phyloP scores from a whole-genome alignment of 2,797 vertebrate genomes.

The Sparus aurata region DNA sequence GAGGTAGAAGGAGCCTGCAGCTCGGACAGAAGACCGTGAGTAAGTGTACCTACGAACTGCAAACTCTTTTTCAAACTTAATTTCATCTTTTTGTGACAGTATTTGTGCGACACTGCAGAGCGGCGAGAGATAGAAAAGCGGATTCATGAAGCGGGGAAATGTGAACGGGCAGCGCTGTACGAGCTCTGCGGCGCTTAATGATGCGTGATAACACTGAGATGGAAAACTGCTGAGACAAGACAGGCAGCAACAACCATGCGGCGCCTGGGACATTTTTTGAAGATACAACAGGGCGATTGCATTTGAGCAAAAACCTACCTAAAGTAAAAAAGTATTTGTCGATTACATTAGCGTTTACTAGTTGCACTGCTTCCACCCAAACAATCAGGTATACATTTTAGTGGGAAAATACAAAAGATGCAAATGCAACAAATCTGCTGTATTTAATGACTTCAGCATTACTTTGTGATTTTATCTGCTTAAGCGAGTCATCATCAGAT shows the following conservation, averaged over 20 bases:
- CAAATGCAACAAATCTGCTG: not conserved
- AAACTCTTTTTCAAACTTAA: constrained; percentile 31
- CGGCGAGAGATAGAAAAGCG: not conserved
- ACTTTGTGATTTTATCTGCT: not conserved
- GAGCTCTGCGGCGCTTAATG: constrained; percentile 40
- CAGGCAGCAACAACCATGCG: not conserved
- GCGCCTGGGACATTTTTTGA: not conserved
- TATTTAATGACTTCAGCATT: not conserved
- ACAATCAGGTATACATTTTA: constrained; percentile 1
- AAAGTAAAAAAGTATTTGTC: not conserved
- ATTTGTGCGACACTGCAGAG: not conserved
- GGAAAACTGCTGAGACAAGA: constrained; percentile 21
- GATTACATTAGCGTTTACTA: not conserved
- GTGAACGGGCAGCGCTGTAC: constrained; percentile 25
- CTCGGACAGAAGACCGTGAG: constrained; percentile 35
- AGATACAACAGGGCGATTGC: not conserved
- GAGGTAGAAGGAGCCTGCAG: constrained; percentile 44
- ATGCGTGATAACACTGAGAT: constrained; percentile 30
- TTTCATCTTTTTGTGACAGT: constrained; percentile 37
- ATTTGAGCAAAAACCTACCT: not conserved
- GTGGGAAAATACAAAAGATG: not conserved
- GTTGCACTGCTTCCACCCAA: not conserved
- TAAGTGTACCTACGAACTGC: constrained; percentile 54
- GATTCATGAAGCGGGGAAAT: constrained; percentile 46
- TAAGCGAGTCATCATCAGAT: not conserved